phyloP scores from a whole-genome alignment of 2,113 vertebrate species.

The Cryptoleucopteryx plumbea region DNA sequence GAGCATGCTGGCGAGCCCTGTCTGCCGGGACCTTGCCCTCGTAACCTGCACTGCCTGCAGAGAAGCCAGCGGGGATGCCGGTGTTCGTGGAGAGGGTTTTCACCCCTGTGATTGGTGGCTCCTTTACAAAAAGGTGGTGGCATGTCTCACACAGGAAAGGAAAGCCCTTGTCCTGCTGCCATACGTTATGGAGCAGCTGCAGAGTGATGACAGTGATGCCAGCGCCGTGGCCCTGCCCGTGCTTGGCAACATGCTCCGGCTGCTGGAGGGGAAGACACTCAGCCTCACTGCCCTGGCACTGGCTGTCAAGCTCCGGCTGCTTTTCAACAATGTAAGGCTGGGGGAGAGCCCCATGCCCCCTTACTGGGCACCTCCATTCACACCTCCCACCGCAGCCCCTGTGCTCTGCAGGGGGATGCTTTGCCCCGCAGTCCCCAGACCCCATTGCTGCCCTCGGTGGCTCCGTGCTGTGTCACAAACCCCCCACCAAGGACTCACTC shows the following conservation, averaged over 20 bases:
- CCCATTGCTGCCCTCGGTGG: fast-evolving
- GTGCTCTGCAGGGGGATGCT: background rate
- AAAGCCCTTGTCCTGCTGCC: background rate
- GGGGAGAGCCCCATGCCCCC: background rate
- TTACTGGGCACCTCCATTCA: fast-evolving
- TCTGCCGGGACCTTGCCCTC: background rate
- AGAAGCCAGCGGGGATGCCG: background rate
- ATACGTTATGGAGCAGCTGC: background rate
- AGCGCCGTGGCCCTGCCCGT: fast-evolving
- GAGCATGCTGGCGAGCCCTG: background rate
- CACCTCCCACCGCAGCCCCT: background rate
- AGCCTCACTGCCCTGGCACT: background rate
- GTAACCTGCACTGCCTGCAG: background rate
- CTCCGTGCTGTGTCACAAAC: background rate
- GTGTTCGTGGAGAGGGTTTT: background rate
- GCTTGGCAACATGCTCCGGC: background rate
- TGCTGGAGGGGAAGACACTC: background rate
- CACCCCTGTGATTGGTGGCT: fast-evolving
- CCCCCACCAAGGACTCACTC: fast-evolving
- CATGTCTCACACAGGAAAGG: background rate
- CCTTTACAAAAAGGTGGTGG: background rate
- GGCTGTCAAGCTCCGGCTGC: background rate
- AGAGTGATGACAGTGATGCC: background rate
- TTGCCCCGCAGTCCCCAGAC: background rate
- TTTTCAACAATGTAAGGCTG: background rate